Evolutionary conservation across 2,797 vertebrate genomes (phyloP).

Genomic region (Enteromius viviparus): DNA sequence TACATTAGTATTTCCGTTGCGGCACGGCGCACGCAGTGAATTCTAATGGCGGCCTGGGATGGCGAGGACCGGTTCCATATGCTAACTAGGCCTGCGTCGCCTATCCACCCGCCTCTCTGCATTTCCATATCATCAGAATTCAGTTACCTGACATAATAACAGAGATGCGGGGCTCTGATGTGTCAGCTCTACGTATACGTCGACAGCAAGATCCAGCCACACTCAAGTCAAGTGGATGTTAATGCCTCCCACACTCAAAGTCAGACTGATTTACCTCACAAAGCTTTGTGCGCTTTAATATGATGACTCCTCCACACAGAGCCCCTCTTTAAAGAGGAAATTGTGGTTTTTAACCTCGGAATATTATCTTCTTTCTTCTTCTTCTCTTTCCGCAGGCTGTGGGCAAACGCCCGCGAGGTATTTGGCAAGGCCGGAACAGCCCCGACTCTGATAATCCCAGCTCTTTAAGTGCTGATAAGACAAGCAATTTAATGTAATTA

Average conservation of each 20-base stretch:
- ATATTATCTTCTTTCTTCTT: conserved; percentile 77
- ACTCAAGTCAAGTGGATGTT: conserved; percentile 83
- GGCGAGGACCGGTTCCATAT: conserved; percentile 74
- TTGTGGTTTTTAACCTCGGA: conserved; percentile 81
- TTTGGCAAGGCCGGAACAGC: conserved; percentile 76
- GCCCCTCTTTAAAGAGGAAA: conserved; percentile 80
- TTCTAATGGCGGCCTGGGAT: conserved; percentile 75
- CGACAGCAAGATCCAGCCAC: conserved; percentile 75
- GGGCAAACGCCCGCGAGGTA: conserved; percentile 75
- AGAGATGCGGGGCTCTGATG: conserved; percentile 76
- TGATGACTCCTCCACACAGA: conserved; percentile 70
- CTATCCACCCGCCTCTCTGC: conserved; percentile 56
- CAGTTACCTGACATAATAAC: conserved; percentile 80
- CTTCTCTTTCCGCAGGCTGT: conserved; percentile 74
- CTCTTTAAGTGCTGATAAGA: conserved; percentile 83
- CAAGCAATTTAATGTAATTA: conserved; percentile 85
- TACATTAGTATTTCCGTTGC: conserved; percentile 77
- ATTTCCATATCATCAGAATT: conserved; percentile 85
- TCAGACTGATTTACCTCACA: conserved; percentile 77
- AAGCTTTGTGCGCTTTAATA: conserved; percentile 73
- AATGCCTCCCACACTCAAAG: conserved; percentile 75
- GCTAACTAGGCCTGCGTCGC: conserved; percentile 73
- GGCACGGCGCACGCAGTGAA: conserved; percentile 67
- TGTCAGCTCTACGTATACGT: conserved; percentile 79
- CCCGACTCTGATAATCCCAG: conserved; percentile 79